These are phyloP conservation scores for Tenthredo distinguenda DNA, from an alignment of 2,888 invertebrate species.

Conservation along the genomic window DNA sequence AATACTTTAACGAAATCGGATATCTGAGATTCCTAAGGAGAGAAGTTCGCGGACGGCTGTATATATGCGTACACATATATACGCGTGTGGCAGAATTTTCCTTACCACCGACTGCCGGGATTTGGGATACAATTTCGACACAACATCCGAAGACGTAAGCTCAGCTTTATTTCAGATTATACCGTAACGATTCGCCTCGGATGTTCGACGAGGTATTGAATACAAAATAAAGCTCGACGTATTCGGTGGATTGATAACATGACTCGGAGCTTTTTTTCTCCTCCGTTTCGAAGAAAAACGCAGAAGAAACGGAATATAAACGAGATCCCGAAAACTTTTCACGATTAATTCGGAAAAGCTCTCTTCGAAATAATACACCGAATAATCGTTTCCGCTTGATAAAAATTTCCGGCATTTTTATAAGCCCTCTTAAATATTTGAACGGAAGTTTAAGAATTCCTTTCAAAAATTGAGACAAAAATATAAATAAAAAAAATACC, in stretches of 20 bases:
- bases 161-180: neutral
- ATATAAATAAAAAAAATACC: neutral
- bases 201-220: neutral
- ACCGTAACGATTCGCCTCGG: neutral
- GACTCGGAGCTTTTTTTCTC: neutral
- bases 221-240: neutral
- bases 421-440: neutral
- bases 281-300: neutral
- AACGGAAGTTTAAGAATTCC: neutral
- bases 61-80: too few relatives aligned
- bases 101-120: neutral
- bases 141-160: neutral
- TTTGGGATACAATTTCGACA: neutral
- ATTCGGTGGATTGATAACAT: neutral
- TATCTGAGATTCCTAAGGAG: conserved; percentile 15
- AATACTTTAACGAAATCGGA: conserved; percentile 9
- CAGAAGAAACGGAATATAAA: too few relatives aligned
- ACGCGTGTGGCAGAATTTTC: neutral
- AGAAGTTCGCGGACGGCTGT: neutral
- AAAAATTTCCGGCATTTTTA: conserved; percentile 7
- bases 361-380: neutral
- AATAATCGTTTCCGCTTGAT: conserved; percentile 1
- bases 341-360: neutral
- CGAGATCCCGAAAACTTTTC: neutral
- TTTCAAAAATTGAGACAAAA: neutral